Percentiles rank a stretch among this genome's conserved stretches.
These are phyloP conservation scores for Drosophila bocqueti DNA, from an alignment of 1,140 invertebrate genomes.

Conservation along the genomic window DNA sequence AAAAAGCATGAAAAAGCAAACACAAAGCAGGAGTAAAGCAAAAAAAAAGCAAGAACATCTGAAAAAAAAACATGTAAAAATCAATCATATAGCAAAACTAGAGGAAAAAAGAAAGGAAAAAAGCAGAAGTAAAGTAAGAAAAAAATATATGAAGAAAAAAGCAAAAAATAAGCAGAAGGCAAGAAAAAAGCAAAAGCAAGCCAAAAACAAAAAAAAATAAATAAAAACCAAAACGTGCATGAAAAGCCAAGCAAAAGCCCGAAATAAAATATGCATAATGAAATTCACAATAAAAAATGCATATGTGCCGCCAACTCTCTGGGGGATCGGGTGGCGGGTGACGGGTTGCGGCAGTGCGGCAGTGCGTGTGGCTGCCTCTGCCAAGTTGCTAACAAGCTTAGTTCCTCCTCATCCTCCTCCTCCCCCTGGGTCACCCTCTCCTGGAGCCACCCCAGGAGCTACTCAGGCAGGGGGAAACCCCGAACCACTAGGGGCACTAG, in stretches of 20 bases:
- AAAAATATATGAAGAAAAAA: not conserved
- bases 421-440: conserved; percentile 26
- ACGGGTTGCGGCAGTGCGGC: conserved; percentile 24
- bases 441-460: conserved; percentile 3
- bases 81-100: too few species aligned
- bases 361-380: conserved; percentile 60
- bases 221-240: not conserved
- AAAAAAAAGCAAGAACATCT: not conserved
- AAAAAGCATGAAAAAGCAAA: not conserved
- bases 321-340: not conserved
- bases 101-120: too few species aligned
- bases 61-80: not conserved
- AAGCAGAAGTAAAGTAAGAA: not conserved
- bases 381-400: conserved; percentile 82
- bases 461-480: not conserved
- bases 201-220: not conserved
- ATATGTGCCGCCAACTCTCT: conserved; percentile 29
- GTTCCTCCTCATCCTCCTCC: conserved; percentile 63
- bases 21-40: not conserved
- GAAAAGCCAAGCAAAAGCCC: conserved; percentile 18
- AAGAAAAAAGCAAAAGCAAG: not conserved
- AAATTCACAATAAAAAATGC: conserved; percentile 75
- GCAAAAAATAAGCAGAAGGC: too few species aligned
- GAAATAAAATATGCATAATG: conserved; percentile 80
- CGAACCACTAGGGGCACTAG: not conserved